phyloP scores from a whole-genome alignment of 2,113 vertebrate species.

The Oncorhynchus keta region DNA sequence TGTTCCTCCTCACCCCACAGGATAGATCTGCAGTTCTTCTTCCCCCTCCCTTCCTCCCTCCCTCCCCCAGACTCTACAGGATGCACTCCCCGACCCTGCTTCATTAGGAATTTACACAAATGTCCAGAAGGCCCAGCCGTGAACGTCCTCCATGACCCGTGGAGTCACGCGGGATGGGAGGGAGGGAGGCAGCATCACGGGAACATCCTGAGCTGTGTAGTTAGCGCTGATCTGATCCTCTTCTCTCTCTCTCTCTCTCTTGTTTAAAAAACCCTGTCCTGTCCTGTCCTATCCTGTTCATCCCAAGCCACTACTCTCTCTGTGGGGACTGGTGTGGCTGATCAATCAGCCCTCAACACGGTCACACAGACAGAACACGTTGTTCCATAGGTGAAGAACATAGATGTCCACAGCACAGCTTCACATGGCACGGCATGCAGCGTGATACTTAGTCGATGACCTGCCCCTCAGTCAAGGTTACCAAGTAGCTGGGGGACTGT shows the following conservation, averaged over 20 bases:
- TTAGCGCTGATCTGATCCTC: slow-evolving; percentile 38
- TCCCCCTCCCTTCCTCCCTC: not conserved
- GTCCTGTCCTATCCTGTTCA: not conserved
- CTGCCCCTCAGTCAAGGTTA: not conserved
- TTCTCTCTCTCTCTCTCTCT: slow-evolving; percentile 22
- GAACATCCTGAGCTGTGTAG: slow-evolving; percentile 57
- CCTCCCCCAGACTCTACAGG: not conserved
- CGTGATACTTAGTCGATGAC: not conserved
- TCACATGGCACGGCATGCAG: not conserved
- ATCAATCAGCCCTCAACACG: slow-evolving; percentile 1
- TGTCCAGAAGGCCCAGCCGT: slow-evolving; percentile 39
- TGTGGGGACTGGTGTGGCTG: not conserved
- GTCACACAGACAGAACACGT: not conserved
- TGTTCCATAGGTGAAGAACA: not conserved
- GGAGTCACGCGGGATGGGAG: slow-evolving; percentile 26
- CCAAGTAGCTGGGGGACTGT: not conserved
- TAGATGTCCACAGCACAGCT: not conserved
- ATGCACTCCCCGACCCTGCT: slow-evolving; percentile 18
- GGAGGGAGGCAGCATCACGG: slow-evolving; percentile 36
- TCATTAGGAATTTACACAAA: slow-evolving; percentile 56
- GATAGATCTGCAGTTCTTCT: not conserved
- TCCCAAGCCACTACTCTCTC: slow-evolving; percentile 10
- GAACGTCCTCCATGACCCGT: slow-evolving; percentile 44
- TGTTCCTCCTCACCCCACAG: not conserved
- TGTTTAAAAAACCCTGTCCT: not conserved